A percentile compares a stretch with the other conserved stretches of the same genome.
Evolutionary conservation across 2,888 invertebrate species (phyloP).

Genomic region (Pristionchus mayeri): DNA sequence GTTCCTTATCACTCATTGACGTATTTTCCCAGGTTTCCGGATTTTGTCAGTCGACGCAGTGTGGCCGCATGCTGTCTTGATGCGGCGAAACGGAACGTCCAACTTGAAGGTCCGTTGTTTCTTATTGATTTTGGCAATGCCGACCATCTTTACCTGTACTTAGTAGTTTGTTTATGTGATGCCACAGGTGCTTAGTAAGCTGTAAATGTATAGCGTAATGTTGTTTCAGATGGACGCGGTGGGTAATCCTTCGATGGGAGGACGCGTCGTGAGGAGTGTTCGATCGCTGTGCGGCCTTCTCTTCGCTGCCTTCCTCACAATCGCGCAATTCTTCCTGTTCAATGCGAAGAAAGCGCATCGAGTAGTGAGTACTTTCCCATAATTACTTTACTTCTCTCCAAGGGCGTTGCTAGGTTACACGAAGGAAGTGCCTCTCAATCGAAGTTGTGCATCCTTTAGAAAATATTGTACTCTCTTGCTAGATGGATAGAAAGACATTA

Average conservation of each 20-base stretch:
- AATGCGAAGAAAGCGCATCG: constrained; percentile 65
- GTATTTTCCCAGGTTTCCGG: background rate
- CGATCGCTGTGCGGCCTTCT: constrained; percentile 49
- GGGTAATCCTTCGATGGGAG: constrained; percentile 22
- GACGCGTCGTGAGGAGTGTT: constrained; percentile 24
- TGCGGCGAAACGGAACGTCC: constrained; percentile 45
- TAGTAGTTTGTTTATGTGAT: background rate
- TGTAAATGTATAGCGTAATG: background rate
- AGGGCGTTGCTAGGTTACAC: constrained; percentile 22
- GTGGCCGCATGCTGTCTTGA: constrained; percentile 38
- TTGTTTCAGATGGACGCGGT: constrained; percentile 20
- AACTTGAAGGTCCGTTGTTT: constrained; percentile 16
- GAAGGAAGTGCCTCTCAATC: background rate
- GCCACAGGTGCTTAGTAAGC: no score
- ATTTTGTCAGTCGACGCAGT: background rate
- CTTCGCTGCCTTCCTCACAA: constrained; percentile 57
- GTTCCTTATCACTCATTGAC: background rate
- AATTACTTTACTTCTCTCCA: background rate
- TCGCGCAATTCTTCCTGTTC: constrained; percentile 67
- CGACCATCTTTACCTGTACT: background rate
- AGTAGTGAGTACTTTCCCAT: constrained; percentile 59
- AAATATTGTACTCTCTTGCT: background rate
- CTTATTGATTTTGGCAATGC: background rate
- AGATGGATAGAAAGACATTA: background rate
- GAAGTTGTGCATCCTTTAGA: no score